These are phyloP conservation scores for Spodoptera frugiperda DNA, from an alignment of 1,140 invertebrate genomes.

Conservation along the genomic window DNA sequence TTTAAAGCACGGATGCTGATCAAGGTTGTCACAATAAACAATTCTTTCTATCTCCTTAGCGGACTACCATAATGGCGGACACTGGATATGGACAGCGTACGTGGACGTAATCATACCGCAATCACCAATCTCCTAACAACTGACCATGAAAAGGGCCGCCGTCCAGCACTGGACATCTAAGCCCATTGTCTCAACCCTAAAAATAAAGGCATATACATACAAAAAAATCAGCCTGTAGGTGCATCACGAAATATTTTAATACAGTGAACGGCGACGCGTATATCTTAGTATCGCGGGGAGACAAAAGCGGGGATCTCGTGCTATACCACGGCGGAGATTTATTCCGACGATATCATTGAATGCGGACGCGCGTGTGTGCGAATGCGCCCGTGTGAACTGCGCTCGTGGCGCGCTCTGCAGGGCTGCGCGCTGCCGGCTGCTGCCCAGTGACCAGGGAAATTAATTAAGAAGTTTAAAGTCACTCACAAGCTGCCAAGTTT, in stretches of 20 bases:
- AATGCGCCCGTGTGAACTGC: slow-evolving; percentile 42
- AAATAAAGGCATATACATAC: slow-evolving; percentile 29
- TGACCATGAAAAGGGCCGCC: slow-evolving; percentile 18
- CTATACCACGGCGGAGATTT: slow-evolving; percentile 69
- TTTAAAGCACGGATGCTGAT: no score
- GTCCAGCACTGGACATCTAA: slow-evolving; percentile 12
- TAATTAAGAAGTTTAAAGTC: slow-evolving; percentile 2
- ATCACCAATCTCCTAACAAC: slow-evolving; percentile 11
- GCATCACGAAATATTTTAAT: slow-evolving; percentile 50
- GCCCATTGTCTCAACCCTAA: slow-evolving; percentile 13
- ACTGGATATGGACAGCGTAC: neutral
- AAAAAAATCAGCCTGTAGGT: slow-evolving; percentile 28
- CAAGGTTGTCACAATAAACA: no score
- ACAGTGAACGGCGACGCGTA: slow-evolving; percentile 44
- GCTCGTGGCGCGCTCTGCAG: slow-evolving; percentile 13
- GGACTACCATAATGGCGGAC: no score
- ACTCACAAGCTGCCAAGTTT: neutral
- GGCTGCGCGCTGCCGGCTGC: neutral
- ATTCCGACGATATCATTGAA: slow-evolving; percentile 68
- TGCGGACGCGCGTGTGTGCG: slow-evolving; percentile 44
- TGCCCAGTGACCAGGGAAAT: neutral
- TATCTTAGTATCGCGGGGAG: slow-evolving; percentile 49
- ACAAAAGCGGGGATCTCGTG: slow-evolving; percentile 66
- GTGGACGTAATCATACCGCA: slow-evolving; percentile 12
- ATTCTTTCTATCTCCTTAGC: no score